phyloP scores from a whole-genome alignment of 1,140 invertebrate species.

The Acyrthosiphon pisum region DNA sequence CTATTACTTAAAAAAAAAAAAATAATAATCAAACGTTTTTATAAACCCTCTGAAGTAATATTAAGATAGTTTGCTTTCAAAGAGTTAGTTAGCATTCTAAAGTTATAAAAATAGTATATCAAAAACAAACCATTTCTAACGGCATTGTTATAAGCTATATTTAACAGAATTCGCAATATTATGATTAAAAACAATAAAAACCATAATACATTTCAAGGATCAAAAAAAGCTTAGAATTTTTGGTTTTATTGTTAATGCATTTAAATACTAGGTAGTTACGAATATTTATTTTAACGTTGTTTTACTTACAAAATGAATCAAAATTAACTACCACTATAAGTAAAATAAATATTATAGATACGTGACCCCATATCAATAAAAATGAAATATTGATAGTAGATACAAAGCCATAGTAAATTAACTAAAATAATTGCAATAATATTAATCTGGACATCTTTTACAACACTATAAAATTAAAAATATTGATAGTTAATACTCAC shows the following conservation, averaged over 20 bases:
- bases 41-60: too few relatives aligned
- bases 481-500: conserved; percentile 68
- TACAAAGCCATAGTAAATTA: not conserved
- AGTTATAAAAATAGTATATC: too few relatives aligned
- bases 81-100: too few relatives aligned
- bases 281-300: not conserved
- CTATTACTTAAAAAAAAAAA: too few relatives aligned
- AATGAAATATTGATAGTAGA: not conserved
- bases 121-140: too few relatives aligned
- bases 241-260: not conserved
- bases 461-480: not conserved
- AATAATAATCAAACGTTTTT: too few relatives aligned
- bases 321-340: not conserved
- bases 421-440: not conserved
- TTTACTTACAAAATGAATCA: not conserved
- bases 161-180: not conserved
- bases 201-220: not conserved
- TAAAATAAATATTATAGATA: not conserved
- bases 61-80: too few relatives aligned
- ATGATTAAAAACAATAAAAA: not conserved
- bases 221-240: not conserved
- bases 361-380: not conserved
- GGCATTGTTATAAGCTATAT: too few relatives aligned
- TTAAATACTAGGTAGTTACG: not conserved
- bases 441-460: not conserved